Conservation (phyloP, 2,888 invertebrate species). For the Rapana venosa region DNA sequence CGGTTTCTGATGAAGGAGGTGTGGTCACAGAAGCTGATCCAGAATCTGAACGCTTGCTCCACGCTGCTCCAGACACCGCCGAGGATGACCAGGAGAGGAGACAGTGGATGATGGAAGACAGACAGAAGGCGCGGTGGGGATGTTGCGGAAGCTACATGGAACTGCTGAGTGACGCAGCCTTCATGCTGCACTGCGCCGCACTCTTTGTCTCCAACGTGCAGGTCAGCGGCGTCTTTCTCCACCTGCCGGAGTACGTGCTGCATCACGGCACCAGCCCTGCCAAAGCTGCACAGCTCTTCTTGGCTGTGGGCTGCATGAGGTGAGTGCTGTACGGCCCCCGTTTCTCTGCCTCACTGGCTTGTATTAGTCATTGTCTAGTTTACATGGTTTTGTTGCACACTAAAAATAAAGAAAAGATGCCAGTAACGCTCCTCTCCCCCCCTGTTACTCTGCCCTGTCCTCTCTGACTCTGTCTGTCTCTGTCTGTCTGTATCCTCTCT, state of each 20-base stretch:
- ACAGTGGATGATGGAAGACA: background rate
- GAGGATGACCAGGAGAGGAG: background rate
- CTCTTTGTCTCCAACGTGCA: background rate
- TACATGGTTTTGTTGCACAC: too few relatives aligned
- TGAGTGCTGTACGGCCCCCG: constrained; percentile 35
- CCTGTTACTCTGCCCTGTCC: too few relatives aligned
- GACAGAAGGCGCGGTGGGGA: background rate
- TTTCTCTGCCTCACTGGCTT: background rate
- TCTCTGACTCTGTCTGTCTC: too few relatives aligned
- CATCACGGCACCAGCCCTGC: constrained; percentile 7
- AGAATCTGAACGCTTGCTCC: background rate
- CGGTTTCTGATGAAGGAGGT: background rate
- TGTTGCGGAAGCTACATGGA: background rate
- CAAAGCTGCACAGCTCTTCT: constrained; percentile 15
- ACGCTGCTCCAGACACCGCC: background rate
- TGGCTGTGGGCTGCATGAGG: constrained; percentile 30
- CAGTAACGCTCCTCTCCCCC: too few relatives aligned
- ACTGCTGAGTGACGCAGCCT: background rate
- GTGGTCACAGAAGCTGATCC: background rate
- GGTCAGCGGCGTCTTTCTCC: background rate
- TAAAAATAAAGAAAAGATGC: too few relatives aligned
- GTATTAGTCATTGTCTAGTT: too few relatives aligned
- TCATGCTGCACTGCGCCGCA: constrained; percentile 33
- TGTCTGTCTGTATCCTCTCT: too few relatives aligned
- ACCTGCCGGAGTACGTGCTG: constrained; percentile 23